Evolutionary conservation across 2,888 invertebrate genomes (phyloP).

Genomic region (Himalopsyche japonica): DNA sequence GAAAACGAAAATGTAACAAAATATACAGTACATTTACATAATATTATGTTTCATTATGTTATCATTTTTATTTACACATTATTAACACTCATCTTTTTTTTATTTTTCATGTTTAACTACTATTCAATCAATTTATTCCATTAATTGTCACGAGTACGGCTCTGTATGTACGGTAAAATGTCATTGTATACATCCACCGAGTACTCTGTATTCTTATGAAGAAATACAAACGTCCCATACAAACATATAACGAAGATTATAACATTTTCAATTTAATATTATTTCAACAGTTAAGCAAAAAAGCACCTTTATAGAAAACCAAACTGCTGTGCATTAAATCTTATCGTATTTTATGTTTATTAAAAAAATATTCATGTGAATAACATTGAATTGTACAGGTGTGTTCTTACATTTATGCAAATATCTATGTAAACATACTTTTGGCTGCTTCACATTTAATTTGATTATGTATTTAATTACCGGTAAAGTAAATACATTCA

Average conservation of each 20-base stretch:
- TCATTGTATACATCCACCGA: neutral
- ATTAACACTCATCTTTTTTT: slow-evolving; percentile 24
- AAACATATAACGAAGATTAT: slow-evolving; percentile 4
- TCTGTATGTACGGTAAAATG: neutral
- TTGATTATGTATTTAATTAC: neutral
- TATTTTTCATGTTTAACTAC: neutral
- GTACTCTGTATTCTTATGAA: neutral
- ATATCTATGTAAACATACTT: neutral
- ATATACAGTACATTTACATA: slow-evolving; percentile 11
- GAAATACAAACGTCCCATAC: neutral
- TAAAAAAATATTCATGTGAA: neutral
- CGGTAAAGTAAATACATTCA: neutral
- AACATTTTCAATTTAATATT: slow-evolving; percentile 1
- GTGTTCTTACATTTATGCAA: neutral
- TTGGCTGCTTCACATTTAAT: neutral
- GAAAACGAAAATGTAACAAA: slow-evolving; percentile 22
- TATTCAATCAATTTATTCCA: slow-evolving; percentile 8
- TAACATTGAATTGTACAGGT: neutral
- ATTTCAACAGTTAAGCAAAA: slow-evolving; percentile 2
- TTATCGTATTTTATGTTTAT: neutral
- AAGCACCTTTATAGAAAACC: slow-evolving; percentile 12
- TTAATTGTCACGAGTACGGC: slow-evolving; percentile 10
- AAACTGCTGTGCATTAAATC: slow-evolving; percentile 14
- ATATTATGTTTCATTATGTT: slow-evolving; percentile 1
- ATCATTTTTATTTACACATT: slow-evolving; percentile 21